Evolutionary conservation across 2,113 vertebrate species (phyloP), one percentile per base, ranked within the genome.

Genomic region (Eidolon helvum): DNA sequence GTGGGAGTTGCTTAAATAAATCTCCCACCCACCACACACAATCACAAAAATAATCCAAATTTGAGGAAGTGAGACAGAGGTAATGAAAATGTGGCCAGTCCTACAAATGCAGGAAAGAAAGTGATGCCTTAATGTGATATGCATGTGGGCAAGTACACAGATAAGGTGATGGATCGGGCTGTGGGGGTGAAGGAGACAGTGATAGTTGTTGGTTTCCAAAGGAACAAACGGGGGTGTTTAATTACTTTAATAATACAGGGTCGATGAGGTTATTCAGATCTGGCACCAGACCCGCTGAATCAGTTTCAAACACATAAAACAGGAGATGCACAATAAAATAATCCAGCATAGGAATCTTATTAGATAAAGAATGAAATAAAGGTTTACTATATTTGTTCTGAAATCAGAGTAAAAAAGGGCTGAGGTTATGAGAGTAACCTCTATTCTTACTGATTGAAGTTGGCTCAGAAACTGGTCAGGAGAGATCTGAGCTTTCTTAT

Each of bases 71-170:
- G 57, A 74, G 14, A 11, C 24, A 22, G 15, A 45, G 10, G 3
- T 35, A 12, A 50, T 33, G 38, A 35, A 43, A 11, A 5, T 7
- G 30, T n/a, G 24, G 2, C 28, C 26, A 22, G 2, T 65, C 18
- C 1, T 78, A 4, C 24, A 16, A 26, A 68, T 21, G 12, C 5
- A 68, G 30, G 24, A 26, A 75, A 48, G 9, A 40, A 83, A 61
- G 10, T 18, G 45, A 91, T 50, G 12, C 28, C 40, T 72, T 66
- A 75, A 79, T 88, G 15, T 48, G 5, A 3, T 18, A 0, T 14
- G 0, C 8, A 2, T 33, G 1, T 11, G 1, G 15, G 18, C 16
- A 83, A 68, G 21, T 10, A 0, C 5, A 3, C 24, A 8, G 18
- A 38, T 5, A 26, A 61, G 26, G 10, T 40, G 35, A 79, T n/a